phyloP scores from a whole-genome alignment of 2,888 invertebrate species.

The Aromia moschata region DNA sequence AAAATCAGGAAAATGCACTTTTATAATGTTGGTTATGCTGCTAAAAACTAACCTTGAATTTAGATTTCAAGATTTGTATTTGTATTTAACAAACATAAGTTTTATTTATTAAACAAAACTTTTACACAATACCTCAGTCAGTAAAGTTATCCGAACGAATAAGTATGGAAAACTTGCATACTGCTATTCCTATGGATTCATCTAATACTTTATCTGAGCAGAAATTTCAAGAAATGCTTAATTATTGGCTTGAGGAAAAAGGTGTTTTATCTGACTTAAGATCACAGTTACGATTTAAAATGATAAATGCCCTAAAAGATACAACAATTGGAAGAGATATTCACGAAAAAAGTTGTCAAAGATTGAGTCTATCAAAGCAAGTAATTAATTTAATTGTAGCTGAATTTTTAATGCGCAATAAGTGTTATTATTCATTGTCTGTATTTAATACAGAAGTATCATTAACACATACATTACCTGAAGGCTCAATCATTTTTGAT shows the following conservation, averaged over 20 bases:
- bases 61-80: too few species aligned
- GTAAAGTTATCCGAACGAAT: too few species aligned
- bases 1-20: too few species aligned
- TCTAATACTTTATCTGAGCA: constrained; percentile 57
- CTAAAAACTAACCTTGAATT: too few species aligned
- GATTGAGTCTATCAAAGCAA: constrained; percentile 66
- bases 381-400: constrained; percentile 71
- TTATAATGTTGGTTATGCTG: too few species aligned
- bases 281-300: constrained; percentile 69
- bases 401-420: constrained; percentile 69
- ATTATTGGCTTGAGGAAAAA: constrained; percentile 69
- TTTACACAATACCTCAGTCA: too few species aligned
- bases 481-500: constrained; percentile 51
- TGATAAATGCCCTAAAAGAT: constrained; percentile 67
- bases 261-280: constrained; percentile 69
- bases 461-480: constrained; percentile 57
- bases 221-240: constrained; percentile 69
- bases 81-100: too few species aligned
- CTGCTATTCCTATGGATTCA: constrained; percentile 40
- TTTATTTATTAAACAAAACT: too few species aligned
- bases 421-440: constrained; percentile 69
- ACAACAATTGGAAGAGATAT: constrained; percentile 58
- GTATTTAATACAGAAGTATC: constrained; percentile 71
- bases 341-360: constrained; percentile 49
- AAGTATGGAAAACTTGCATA: constrained; percentile 47